Evolutionary conservation across 2,888 invertebrate genomes (phyloP).

Genomic region (Halictus quadricinctus): DNA sequence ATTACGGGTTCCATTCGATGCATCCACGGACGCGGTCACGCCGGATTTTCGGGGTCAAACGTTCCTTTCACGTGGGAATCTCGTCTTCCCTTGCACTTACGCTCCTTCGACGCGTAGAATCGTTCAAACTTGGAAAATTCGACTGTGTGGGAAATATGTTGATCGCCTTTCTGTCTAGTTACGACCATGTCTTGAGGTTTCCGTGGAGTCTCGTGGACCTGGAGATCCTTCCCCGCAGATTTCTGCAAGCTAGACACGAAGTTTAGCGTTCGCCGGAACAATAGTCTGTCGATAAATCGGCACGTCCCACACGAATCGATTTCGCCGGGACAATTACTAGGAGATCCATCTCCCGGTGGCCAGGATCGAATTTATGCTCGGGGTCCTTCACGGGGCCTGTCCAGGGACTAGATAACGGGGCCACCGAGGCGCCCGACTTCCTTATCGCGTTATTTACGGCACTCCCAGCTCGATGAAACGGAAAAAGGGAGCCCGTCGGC

Average conservation of each 20-base stretch:
- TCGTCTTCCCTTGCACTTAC: conserved; percentile 7
- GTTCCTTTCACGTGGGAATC: conserved; percentile 40
- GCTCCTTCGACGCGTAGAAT: not conserved
- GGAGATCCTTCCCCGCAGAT: not conserved
- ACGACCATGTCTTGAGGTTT: not conserved
- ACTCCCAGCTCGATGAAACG: conserved; percentile 35
- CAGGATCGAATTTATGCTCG: conserved; percentile 45
- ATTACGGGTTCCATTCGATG: conserved; percentile 48
- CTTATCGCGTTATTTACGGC: conserved; percentile 75
- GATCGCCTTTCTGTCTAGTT: not conserved
- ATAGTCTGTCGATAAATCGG: conserved; percentile 37
- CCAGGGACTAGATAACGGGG: conserved; percentile 45
- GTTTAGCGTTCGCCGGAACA: conserved; percentile 15
- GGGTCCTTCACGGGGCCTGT: conserved; percentile 2
- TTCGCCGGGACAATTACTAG: conserved; percentile 51
- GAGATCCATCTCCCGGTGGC: conserved; percentile 41
- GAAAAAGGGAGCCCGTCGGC: conserved; percentile 1
- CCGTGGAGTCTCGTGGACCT: not conserved
- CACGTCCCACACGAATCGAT: conserved; percentile 25
- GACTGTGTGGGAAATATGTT: not conserved
- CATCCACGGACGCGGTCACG: conserved; percentile 50
- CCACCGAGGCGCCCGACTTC: conserved; percentile 62
- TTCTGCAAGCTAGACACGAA: not conserved
- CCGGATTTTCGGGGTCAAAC: conserved; percentile 40
- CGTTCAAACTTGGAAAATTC: not conserved